Evolutionary conservation across 2,888 invertebrate genomes (phyloP).

Genomic region (Caradrina clavipalpis): DNA sequence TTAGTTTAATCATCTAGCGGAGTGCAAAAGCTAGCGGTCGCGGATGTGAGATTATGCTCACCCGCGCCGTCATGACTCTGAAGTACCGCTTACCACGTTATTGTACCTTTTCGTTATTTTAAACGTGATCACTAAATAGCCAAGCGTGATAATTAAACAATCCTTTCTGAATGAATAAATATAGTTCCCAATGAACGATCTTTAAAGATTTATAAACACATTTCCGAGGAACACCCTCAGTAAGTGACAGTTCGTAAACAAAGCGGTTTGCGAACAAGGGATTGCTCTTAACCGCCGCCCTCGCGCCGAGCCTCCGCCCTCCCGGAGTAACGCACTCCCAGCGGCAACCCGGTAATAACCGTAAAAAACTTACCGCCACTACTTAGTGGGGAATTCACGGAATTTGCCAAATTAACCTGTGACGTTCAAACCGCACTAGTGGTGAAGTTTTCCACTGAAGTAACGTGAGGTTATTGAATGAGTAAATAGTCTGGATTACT

Average conservation of each 20-base stretch:
- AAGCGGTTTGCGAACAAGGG: conserved; percentile 55
- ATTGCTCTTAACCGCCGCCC: conserved; percentile 56
- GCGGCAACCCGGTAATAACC: conserved; percentile 45
- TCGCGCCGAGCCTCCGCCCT: conserved; percentile 17
- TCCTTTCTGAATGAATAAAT: not conserved
- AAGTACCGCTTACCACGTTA: conserved; percentile 7
- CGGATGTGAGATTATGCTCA: conserved; percentile 21
- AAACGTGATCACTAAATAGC: not conserved
- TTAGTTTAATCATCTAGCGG: conserved; percentile 60
- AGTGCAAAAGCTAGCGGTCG: conserved; percentile 33
- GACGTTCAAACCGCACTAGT: conserved; percentile 11
- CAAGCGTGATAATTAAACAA: not conserved
- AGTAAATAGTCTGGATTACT: not conserved
- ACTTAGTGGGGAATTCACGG: conserved; percentile 35
- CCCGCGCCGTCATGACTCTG: conserved; percentile 4
- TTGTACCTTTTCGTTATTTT: not conserved
- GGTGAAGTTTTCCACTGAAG: not conserved
- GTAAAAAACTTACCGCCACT: conserved; percentile 59
- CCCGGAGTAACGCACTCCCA: conserved; percentile 41
- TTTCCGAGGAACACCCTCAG: conserved; percentile 15
- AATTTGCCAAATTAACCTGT: conserved; percentile 27
- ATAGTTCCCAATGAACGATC: conserved; percentile 17
- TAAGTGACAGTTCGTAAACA: conserved; percentile 58
- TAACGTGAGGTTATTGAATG: not conserved
- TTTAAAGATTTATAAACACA: conserved; percentile 24